phyloP scores from a whole-genome alignment of 37 sponge, comb jelly and placozoan genomes.

The Bolinopsis microptera region DNA sequence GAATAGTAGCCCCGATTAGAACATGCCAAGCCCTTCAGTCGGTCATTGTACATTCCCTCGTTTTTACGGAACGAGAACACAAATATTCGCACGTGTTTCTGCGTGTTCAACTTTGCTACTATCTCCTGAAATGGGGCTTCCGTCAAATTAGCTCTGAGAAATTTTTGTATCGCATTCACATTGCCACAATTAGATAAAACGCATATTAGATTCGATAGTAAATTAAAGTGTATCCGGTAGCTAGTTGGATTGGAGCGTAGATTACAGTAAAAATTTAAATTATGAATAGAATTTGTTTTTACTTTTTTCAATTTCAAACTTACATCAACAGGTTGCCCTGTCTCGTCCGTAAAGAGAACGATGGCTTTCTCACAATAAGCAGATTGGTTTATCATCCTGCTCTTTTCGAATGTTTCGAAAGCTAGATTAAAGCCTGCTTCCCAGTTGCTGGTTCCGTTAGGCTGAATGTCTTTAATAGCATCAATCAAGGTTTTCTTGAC shows the following conservation, averaged over 20 bases:
- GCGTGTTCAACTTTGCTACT: neutral
- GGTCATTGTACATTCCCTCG: constrained; percentile 35
- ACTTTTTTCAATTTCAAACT: too few species aligned
- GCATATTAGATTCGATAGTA: too few species aligned
- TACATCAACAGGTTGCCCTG: constrained; percentile 46
- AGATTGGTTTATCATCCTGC: neutral
- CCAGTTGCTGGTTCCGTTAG: constrained; percentile 53
- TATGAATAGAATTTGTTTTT: too few species aligned
- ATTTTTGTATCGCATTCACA: too few species aligned
- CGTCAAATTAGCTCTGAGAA: too few species aligned
- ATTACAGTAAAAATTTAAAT: too few species aligned
- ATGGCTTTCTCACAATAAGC: constrained; percentile 13
- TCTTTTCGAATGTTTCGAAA: neutral
- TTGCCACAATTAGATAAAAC: too few species aligned
- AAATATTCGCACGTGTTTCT: neutral
- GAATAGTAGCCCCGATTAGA: constrained; percentile 22
- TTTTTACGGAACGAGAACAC: constrained; percentile 33
- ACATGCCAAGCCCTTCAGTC: constrained; percentile 1
- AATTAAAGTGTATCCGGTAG: too few species aligned
- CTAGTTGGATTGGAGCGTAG: too few species aligned
- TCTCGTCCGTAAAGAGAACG: constrained; percentile 16
- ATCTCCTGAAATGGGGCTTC: neutral
- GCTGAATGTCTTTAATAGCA: neutral
- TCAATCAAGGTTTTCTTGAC: neutral
- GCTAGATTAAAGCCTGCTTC: neutral